Evolutionary conservation across 1,140 invertebrate species (phyloP).

Genomic region (Sitodiplosis mosellana): DNA sequence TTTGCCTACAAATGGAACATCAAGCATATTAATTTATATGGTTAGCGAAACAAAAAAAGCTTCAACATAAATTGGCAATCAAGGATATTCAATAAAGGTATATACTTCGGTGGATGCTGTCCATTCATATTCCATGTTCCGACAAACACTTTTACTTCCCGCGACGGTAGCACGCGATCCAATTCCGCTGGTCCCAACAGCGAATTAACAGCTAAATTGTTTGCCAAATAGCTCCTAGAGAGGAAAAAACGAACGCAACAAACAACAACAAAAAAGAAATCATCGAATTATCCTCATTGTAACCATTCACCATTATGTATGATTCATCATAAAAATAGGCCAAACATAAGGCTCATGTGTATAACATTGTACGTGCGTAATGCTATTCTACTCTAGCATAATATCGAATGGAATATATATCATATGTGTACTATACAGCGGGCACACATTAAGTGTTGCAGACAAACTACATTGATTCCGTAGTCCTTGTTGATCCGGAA

Average conservation of each 20-base stretch:
- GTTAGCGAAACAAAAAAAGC: neutral
- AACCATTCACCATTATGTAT: neutral
- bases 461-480: no score
- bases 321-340: neutral
- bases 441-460: no score
- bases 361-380: no score
- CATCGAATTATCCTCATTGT: neutral
- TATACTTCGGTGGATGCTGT: slow-evolving; percentile 50
- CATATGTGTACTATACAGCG: neutral
- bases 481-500: no score
- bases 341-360: no score
- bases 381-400: no score
- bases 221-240: slow-evolving; percentile 56
- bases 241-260: no score
- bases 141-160: slow-evolving; percentile 71
- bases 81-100: slow-evolving; percentile 1
- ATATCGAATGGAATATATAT: neutral
- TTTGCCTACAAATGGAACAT: slow-evolving; percentile 31
- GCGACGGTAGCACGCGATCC: slow-evolving; percentile 65
- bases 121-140: slow-evolving; percentile 96
- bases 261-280: neutral
- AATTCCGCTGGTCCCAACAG: slow-evolving; percentile 26
- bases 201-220: slow-evolving; percentile 55
- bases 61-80: neutral
- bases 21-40: neutral